Percentiles rank a stretch among this genome's conserved stretches.
These are phyloP conservation scores for Spilosoma lubricipeda DNA, from an alignment of 2,888 invertebrate genomes.

Conservation along the genomic window DNA sequence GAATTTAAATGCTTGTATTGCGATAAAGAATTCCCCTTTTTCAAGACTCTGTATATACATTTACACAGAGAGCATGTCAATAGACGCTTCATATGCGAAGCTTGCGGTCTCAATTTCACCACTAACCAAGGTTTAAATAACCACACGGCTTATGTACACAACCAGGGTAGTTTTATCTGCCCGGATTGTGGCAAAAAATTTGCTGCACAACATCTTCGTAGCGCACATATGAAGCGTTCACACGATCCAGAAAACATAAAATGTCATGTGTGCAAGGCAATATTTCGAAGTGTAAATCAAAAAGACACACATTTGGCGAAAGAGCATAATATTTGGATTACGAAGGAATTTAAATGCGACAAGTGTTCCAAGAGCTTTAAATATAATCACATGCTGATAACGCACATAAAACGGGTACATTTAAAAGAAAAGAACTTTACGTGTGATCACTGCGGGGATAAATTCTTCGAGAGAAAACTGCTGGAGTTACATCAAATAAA, in stretches of 20 bases:
- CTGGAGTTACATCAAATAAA: constrained; percentile 56
- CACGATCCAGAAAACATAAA: constrained; percentile 25
- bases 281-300: constrained; percentile 27
- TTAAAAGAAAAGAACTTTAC: constrained; percentile 57
- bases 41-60: constrained; percentile 33
- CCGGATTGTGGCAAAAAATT: constrained; percentile 29
- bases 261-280: constrained; percentile 29
- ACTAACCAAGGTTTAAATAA: constrained; percentile 11
- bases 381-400: constrained; percentile 21
- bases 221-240: constrained; percentile 22
- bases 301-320: constrained; percentile 32
- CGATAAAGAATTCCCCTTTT: constrained; percentile 28
- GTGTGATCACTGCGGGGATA: constrained; percentile 60
- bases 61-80: constrained; percentile 31
- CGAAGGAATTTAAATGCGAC: constrained; percentile 31
- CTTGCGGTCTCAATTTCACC: constrained; percentile 27
- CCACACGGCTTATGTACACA: constrained; percentile 24
- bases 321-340: constrained; percentile 25
- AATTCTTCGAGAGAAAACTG: constrained; percentile 47
- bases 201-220: constrained; percentile 9
- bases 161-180: constrained; percentile 24
- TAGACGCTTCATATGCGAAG: constrained; percentile 28
- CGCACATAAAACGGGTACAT: constrained; percentile 56
- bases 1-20: constrained; percentile 37
- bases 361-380: constrained; percentile 25